Evolutionary conservation across 2,797 vertebrate species (phyloP).

Genomic region (Pelobates cultripes): DNA sequence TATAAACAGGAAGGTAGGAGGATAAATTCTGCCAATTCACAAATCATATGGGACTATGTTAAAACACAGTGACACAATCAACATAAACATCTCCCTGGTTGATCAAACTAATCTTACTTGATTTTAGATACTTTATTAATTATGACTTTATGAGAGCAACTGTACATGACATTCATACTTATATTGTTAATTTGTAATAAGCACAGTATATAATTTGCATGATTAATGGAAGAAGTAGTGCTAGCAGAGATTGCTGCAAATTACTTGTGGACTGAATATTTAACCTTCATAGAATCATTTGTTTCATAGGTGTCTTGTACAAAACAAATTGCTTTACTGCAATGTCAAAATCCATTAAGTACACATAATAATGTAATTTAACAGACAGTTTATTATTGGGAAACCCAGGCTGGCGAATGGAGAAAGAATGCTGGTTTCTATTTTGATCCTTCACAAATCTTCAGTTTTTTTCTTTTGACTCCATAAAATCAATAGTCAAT

Average conservation of each 20-base stretch:
- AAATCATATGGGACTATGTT: slow-evolving; percentile 14
- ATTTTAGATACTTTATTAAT: slow-evolving; percentile 21
- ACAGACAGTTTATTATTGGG: background rate
- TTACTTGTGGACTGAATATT: slow-evolving; percentile 27
- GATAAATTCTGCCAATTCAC: too few relatives aligned
- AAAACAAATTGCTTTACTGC: slow-evolving; percentile 25
- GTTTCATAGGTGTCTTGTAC: slow-evolving; percentile 26
- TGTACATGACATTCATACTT: slow-evolving; percentile 34
- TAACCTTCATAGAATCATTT: slow-evolving; percentile 25
- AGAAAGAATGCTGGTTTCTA: background rate
- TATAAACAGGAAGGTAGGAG: too few relatives aligned
- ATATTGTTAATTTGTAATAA: slow-evolving; percentile 26
- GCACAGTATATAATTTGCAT: slow-evolving; percentile 35
- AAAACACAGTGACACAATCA: slow-evolving; percentile 16
- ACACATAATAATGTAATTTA: slow-evolving; percentile 9
- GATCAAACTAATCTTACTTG: slow-evolving; percentile 22
- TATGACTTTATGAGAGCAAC: slow-evolving; percentile 6
- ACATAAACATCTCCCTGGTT: slow-evolving; percentile 15
- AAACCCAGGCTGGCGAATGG: background rate
- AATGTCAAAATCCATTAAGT: slow-evolving; percentile 17
- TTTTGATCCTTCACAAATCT: background rate
- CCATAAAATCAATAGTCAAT: slow-evolving; percentile 13
- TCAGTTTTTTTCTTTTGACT: background rate
- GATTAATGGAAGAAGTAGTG: slow-evolving; percentile 25
- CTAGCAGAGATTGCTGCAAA: slow-evolving; percentile 22